Percentiles rank a stretch among this genome's conserved stretches.
Evolutionary conservation across 2,113 vertebrate genomes (phyloP).

Genomic region (Probosciger aterrimus): DNA sequence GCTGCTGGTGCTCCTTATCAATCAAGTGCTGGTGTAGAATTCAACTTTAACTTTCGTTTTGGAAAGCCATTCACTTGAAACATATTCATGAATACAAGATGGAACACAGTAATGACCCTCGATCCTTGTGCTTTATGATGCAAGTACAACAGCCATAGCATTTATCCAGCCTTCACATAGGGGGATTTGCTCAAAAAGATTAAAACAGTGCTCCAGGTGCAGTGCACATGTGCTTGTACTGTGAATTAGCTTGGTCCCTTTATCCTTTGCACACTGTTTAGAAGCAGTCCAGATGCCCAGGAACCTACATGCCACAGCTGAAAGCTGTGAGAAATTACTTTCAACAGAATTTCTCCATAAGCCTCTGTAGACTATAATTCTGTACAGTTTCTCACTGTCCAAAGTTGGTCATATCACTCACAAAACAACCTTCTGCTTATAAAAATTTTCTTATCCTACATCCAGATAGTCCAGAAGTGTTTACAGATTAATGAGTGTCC

Average conservation of each 20-base stretch:
- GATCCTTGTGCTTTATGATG: not conserved
- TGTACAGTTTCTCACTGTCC: not conserved
- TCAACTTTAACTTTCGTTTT: not conserved
- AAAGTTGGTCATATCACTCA: not conserved
- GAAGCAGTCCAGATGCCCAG: not conserved
- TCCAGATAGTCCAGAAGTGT: not conserved
- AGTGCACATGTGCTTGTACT: rapidly evolving
- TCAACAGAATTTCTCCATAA: not conserved
- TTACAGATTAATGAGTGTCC: not conserved
- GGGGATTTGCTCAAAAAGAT: not conserved
- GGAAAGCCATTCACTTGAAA: not conserved
- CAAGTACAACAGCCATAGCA: not conserved
- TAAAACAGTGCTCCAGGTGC: not conserved
- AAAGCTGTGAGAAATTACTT: not conserved
- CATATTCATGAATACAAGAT: not conserved
- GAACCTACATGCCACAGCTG: not conserved
- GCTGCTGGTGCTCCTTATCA: not conserved
- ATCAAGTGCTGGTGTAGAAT: not conserved
- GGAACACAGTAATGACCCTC: not conserved
- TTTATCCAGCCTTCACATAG: not conserved
- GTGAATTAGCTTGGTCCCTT: not conserved
- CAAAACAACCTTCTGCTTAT: not conserved
- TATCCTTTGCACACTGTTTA: not conserved
- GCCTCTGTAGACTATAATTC: not conserved
- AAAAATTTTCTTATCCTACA: not conserved